phyloP scores from a whole-genome alignment of 2,888 invertebrate genomes.

The Xestia sexstrigata region DNA sequence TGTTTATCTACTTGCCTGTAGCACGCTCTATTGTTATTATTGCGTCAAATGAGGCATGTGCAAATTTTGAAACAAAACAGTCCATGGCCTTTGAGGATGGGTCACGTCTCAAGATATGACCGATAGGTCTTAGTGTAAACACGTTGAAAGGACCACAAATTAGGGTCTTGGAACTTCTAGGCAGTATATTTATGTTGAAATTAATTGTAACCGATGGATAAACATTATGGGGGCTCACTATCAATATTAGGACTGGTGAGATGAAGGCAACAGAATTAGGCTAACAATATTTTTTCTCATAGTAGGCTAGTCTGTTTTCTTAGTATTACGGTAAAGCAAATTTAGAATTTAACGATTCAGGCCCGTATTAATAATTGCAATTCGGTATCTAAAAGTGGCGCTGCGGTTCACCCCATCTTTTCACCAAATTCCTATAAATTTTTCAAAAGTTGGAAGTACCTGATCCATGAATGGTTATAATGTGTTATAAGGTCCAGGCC shows the following conservation, averaged over 20 bases:
- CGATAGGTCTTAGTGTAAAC: not conserved
- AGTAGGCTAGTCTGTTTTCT: not conserved
- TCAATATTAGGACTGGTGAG: constrained; percentile 11
- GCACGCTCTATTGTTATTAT: constrained; percentile 21
- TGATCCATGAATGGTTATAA: not conserved
- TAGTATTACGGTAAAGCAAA: not conserved
- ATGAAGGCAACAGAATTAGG: constrained; percentile 3
- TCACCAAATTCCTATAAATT: not conserved
- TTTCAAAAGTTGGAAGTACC: not conserved
- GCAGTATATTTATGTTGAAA: not conserved
- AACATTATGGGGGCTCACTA: not conserved
- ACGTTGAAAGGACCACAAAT: not conserved
- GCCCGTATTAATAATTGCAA: not conserved
- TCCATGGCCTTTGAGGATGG: not conserved
- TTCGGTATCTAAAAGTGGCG: not conserved
- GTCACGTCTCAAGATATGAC: not conserved
- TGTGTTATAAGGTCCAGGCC: constrained; percentile 7
- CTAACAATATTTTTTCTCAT: not conserved
- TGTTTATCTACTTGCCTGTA: constrained; percentile 34
- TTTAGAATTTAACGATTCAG: not conserved
- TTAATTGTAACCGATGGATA: constrained; percentile 5
- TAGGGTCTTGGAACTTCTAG: not conserved
- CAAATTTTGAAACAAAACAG: constrained; percentile 22
- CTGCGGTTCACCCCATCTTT: not conserved
- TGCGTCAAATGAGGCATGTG: not conserved